Percentiles rank a stretch among this genome's conserved stretches.
Evolutionary conservation across 2,797 vertebrate genomes (phyloP).

Genomic region (Artibeus jamaicensis): DNA sequence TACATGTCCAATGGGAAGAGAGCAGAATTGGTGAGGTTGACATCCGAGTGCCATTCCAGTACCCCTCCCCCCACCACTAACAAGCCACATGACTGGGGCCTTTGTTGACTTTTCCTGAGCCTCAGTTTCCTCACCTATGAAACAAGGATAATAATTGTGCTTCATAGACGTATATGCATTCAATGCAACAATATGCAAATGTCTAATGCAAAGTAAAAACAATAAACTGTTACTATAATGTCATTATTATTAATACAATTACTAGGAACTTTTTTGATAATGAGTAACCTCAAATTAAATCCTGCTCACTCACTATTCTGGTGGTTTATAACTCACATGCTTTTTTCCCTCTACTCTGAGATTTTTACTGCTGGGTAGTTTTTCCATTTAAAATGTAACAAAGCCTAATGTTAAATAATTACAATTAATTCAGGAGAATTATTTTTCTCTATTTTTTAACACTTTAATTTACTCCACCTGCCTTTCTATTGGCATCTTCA

Average conservation of each 20-base stretch:
- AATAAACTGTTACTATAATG: not conserved
- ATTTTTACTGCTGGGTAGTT: constrained; percentile 16
- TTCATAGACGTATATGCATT: not conserved
- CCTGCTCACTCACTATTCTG: not conserved
- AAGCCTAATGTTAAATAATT: not conserved
- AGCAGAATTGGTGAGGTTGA: not conserved
- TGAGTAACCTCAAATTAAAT: not conserved
- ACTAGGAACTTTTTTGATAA: not conserved
- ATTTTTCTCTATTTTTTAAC: not conserved
- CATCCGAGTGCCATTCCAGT: too few species aligned
- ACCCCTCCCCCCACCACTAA: accelerated
- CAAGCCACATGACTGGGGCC: not conserved
- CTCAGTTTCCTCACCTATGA: not conserved
- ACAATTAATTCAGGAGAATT: not conserved
- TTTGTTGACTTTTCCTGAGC: not conserved
- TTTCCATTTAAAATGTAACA: constrained; percentile 6
- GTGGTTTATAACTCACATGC: not conserved
- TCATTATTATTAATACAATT: not conserved
- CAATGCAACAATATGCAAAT: not conserved
- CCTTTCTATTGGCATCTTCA: constrained; percentile 33
- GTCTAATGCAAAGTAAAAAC: not conserved
- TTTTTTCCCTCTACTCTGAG: not conserved
- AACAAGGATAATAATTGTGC: not conserved
- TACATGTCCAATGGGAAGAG: not conserved
- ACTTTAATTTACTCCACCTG: constrained; percentile 48